Evolutionary conservation across 2,888 invertebrate genomes (phyloP), one percentile per base, ranked within the genome.

Genomic region (Drosophila fungiperda): DNA sequence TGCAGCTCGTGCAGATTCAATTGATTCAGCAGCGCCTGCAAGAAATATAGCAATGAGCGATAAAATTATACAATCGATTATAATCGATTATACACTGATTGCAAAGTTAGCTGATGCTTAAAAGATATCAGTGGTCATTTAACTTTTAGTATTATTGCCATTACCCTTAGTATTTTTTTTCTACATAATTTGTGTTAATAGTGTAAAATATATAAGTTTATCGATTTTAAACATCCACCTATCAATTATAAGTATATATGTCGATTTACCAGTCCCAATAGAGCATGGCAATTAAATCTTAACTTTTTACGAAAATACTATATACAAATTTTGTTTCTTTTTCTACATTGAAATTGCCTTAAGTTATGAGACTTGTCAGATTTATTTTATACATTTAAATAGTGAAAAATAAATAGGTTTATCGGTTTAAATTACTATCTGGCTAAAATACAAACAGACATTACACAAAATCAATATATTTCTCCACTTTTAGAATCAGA

Each of bases 1-100:
- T 91, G 83, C 76, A 91, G 87, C 78, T 91, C 90, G 73, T 92
- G 87, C 80, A 92, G 91, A 80, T 90, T 91, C 82, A 92, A 86
- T 82, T 90, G 91, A 85, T 92, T 91, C 80, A 92, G 87, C 72
- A 92, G 88, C 73, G 87, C 86, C 91, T 92, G 65, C 38, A 76
- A 57, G 48, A 59, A 50, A 8, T 17, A 29, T 29, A 8, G 15
- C 15, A 45, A 45, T 23, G 8, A 38, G 8, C 4, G 33, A 40
- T 26, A 29, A 29, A 50, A 49, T 26, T 2, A 5, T 26, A 6
- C 17, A 29, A 26, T 26, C 49, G 26, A 49, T 23, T 26, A 17
- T 1, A 1, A 50, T 17, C 50, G 50, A 50, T 29, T n/a, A n/a
- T 11, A 29, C 29, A 7, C 50, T 12, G 29, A 50, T 50, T 3